Conservation (phyloP, 2,113 vertebrate species). For the Danionella cerebrum region DNA sequence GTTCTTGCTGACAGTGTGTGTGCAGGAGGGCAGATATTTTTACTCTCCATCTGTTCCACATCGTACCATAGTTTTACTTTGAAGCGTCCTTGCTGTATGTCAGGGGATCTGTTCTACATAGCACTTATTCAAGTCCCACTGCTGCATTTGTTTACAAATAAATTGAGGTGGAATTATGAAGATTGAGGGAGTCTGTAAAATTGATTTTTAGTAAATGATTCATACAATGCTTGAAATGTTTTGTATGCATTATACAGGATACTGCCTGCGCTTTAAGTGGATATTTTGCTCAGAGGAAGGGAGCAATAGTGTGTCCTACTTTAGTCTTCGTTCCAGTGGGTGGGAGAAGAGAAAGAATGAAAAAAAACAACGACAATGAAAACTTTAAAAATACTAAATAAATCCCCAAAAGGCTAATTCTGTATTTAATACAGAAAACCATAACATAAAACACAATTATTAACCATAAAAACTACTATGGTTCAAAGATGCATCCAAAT, state of each 20-base stretch:
- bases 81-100: slow-evolving; percentile 52
- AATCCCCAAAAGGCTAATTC: neutral
- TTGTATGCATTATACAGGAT: slow-evolving; percentile 11
- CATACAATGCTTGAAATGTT: neutral
- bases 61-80: slow-evolving; percentile 57
- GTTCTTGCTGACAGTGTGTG: slow-evolving; percentile 41
- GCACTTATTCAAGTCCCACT: slow-evolving; percentile 9
- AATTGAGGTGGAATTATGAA: neutral
- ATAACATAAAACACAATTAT: no score
- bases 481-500: no score
- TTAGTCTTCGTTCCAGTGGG: slow-evolving; percentile 53
- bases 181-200: neutral
- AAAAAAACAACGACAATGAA: neutral
- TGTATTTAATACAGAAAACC: no score
- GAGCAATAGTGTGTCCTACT: slow-evolving; percentile 50
- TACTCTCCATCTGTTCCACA: slow-evolving; percentile 49
- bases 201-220: neutral
- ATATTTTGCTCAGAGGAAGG: slow-evolving; percentile 34
- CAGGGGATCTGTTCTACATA: slow-evolving; percentile 63
- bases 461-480: no score
- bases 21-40: slow-evolving; percentile 46
- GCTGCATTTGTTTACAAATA: slow-evolving; percentile 36
- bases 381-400: neutral
- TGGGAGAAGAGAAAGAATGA: slow-evolving; percentile 14
- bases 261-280: slow-evolving; percentile 11